Base-by-base conservation (phyloP, 1,140 invertebrate species). In the Pseudomyrmex dendroicus region DNA sequence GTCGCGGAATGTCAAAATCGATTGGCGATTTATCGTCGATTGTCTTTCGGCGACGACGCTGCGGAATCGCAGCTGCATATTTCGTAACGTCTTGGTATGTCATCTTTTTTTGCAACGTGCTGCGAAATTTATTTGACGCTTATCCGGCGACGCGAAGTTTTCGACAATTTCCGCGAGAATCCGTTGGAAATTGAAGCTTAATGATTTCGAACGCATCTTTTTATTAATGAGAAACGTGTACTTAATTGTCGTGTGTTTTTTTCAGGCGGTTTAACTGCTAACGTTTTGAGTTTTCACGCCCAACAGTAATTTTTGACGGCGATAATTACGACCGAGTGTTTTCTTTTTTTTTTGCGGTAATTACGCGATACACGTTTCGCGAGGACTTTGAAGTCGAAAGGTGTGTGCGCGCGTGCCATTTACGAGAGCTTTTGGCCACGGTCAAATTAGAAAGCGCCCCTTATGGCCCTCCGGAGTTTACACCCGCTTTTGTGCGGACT, bases 371-470 rank as follows among this genome's bases (percentile, higher is more conserved):
- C 50, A 56, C 12, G 35, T 54, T 73, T 59, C 25, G 54, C 44
- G 35, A 35, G 50, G 4, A 68, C 35, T 70, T 64, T 63, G n/a
- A 76, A 44, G 22, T 20, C 20, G 46, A 87, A 68, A 50, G 20
- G 22, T 22, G 22, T 22, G 56, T 56, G 50, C 54, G 63, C 59
- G 48, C 44, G 17, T 48, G 56, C 78, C 57, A 70, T 70, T 78
- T 54, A 54, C 64, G 72, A 66, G 56, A 54, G 83, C 59, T 87
- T 82, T 72, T 12, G 63, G n/a, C 9, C n/a, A 48, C 46, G 20
- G 66, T 25, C 57, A 82, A 84, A 87, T 82, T 76, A 73, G 25
- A 72, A 74, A 84, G 54, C 46, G 63, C 48, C 46, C 50, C 74
- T 66, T 56, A 12, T 20, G 12, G 12, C 13, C n/a, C 12, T 35